Base-by-base conservation (phyloP, 1,140 invertebrate genomes). In the Holcopasites calliopsidis region DNA sequence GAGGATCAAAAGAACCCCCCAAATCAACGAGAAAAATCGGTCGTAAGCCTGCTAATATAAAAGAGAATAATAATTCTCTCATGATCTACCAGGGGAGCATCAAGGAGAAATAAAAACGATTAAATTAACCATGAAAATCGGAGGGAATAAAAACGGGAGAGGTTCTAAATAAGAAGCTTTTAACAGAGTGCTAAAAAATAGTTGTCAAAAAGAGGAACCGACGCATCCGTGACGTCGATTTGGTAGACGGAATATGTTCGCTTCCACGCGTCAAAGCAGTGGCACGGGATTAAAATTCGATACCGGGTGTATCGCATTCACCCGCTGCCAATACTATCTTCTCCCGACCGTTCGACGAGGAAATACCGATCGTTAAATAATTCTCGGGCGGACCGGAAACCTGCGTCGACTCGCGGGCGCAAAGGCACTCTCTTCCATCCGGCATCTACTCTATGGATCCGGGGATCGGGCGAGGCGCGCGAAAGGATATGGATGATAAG, bases 341-440 rank as follows among this genome's bases (percentile, higher is more conserved):
- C 54, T 60, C 13, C 11, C 31, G 8, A 3, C 31, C 40, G n/a
- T 60, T 47, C 28, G 28, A 55, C 13, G n/a, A 21, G 68, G 21
- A 47, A 70, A 70, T 49, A 44, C 16, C 40, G 68, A 55, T 60
- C 40, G 68, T 70, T 70, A 70, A 70, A 70, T 58, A 47, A 70
- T 70, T 70, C 54, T 54, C 47, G n/a, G 42, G 28, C 49, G 1
- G 52, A 1, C n/a, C n/a, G 66, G 28, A 69, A 57, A 57, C 28
- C 35, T 3, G 4, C 38, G 10, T 42, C 38, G 31, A 50, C 13
- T 11, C 31, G 23, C 1, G n/a, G 16, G 31, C 7, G 44, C 8
- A 35, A 65, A 65, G 49, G 18, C 47, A 13, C 26, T 18, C 13
- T 26, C 38, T 42, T 16, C 2, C 0, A 0, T n/a, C n/a, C n/a